Evolutionary conservation across 2,888 invertebrate genomes (phyloP).

Genomic region (Drosophila affinis): DNA sequence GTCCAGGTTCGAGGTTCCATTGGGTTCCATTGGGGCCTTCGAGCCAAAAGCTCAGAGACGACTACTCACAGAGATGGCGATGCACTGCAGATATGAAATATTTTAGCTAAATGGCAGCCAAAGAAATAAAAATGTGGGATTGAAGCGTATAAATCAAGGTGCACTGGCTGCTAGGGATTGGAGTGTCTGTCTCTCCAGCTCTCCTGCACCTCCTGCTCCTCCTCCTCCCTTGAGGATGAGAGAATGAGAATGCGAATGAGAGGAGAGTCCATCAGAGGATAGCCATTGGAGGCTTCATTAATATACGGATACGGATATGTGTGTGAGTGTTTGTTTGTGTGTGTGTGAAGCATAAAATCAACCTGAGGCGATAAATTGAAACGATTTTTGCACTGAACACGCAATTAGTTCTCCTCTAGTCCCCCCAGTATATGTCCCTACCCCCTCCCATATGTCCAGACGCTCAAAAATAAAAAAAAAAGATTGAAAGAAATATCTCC

Average conservation of each 20-base stretch:
- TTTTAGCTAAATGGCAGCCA: conserved; percentile 81
- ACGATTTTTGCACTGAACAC: conserved; percentile 74
- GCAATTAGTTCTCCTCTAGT: conserved; percentile 71
- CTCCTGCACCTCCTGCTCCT: neutral
- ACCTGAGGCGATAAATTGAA: conserved; percentile 78
- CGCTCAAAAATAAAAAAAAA: neutral
- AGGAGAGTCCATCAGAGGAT: neutral
- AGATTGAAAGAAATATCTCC: conserved; percentile 40
- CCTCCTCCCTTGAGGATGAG: conserved; percentile 8
- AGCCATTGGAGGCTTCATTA: conserved; percentile 58
- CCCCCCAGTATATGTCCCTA: conserved; percentile 11
- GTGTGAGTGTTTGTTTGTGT: conserved; percentile 41
- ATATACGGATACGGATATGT: conserved; percentile 52
- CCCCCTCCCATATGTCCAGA: conserved; percentile 8
- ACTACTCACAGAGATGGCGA: conserved; percentile 46
- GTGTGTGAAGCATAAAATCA: conserved; percentile 70
- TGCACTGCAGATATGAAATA: conserved; percentile 79
- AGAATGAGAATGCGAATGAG: conserved; percentile 7
- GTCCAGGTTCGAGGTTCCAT: conserved; percentile 2
- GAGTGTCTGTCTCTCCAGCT: conserved; percentile 3
- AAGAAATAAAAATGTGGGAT: conserved; percentile 82
- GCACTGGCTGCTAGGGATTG: conserved; percentile 17
- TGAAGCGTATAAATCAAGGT: conserved; percentile 82
- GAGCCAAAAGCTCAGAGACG: conserved; percentile 55
- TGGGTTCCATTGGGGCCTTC: conserved; percentile 27